phyloP scores from a whole-genome alignment of 2,797 vertebrate species.

The Numenius phaeopus region DNA sequence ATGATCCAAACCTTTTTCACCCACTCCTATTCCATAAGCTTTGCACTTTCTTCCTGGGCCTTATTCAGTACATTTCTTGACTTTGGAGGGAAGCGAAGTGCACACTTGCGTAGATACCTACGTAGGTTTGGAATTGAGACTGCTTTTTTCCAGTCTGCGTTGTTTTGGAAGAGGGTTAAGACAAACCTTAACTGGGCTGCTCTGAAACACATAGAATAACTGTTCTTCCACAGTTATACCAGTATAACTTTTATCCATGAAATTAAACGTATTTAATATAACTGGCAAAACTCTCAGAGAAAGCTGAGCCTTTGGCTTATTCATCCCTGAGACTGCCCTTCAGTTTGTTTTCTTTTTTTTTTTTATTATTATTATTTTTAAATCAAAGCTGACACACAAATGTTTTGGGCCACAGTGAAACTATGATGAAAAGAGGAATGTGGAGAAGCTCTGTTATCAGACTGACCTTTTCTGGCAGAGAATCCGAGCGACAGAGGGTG shows the following conservation, averaged over 20 bases:
- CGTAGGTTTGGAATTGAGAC: not conserved
- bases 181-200: not conserved
- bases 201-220: not conserved
- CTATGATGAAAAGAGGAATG: not conserved
- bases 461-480: not conserved
- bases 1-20: not conserved
- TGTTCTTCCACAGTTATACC: not conserved
- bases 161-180: not conserved
- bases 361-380: not conserved
- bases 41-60: not conserved
- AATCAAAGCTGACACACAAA: not conserved
- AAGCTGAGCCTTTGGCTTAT: not conserved
- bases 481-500: not conserved
- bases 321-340: not conserved
- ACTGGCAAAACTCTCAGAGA: not conserved
- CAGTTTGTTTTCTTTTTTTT: not conserved
- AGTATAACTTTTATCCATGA: not conserved
- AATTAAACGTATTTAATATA: not conserved
- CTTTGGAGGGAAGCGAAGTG: not conserved
- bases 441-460: not conserved
- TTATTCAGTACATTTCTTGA: not conserved
- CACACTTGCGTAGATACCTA: not conserved
- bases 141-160: not conserved
- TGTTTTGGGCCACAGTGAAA: not conserved
- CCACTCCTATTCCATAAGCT: not conserved